Conservation (phyloP, 2,888 invertebrate genomes). For the Nipponacmea schrenckii region DNA sequence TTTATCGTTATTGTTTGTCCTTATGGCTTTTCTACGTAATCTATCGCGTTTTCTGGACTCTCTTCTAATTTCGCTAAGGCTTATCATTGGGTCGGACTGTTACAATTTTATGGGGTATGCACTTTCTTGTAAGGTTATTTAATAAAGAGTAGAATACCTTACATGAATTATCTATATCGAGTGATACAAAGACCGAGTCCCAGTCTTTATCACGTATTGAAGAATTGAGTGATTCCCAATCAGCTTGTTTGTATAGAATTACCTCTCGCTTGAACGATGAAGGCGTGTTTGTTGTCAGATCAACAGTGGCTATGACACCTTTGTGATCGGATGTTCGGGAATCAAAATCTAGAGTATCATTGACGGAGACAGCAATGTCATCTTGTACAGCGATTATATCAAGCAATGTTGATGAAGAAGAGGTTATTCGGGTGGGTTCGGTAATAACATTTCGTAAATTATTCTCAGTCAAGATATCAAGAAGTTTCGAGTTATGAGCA, state of each 20-base stretch:
- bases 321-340: not conserved
- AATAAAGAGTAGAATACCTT: not conserved
- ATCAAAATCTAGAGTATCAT: not conserved
- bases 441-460: not conserved
- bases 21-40: not conserved
- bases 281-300: no score
- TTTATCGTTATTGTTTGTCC: not conserved
- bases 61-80: not conserved
- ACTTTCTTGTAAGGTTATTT: not conserved
- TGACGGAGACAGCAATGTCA: not conserved
- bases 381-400: not conserved
- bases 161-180: not conserved
- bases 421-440: not conserved
- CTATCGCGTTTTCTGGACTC: not conserved
- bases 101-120: not conserved
- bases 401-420: not conserved
- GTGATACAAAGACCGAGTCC: not conserved
- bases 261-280: not conserved
- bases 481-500: not conserved
- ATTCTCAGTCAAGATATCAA: not conserved
- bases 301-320: no score
- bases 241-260: not conserved
- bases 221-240: not conserved
- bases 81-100: not conserved
- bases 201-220: not conserved